phyloP scores from a whole-genome alignment of 2,888 invertebrate species.

The Sinopyrophorus schimmeli region DNA sequence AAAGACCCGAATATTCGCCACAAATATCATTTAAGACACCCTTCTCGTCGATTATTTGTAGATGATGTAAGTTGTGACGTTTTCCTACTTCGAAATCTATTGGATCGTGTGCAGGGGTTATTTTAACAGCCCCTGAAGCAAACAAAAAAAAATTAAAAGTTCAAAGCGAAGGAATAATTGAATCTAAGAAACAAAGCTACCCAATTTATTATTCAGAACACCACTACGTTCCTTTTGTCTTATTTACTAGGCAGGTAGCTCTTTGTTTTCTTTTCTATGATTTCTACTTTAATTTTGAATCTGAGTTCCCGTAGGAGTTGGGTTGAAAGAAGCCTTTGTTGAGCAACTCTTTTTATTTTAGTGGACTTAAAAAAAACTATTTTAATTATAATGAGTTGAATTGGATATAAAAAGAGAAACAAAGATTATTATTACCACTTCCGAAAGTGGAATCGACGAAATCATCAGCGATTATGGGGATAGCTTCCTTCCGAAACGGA shows the following conservation, averaged over 20 bases:
- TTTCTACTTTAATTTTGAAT: slow-evolving; percentile 11
- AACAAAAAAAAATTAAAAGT: slow-evolving; percentile 1
- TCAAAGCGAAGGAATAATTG: too few species aligned
- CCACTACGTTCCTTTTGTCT: slow-evolving; percentile 17
- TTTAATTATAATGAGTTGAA: too few species aligned
- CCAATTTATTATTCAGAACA: slow-evolving; percentile 27
- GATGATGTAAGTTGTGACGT: slow-evolving; percentile 81
- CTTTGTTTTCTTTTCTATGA: slow-evolving; percentile 21
- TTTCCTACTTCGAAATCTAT: slow-evolving; percentile 96
- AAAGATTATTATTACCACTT: slow-evolving; percentile 66
- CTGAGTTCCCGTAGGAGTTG: too few species aligned
- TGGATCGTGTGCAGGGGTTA: slow-evolving; percentile 97
- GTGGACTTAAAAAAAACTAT: slow-evolving; percentile 6
- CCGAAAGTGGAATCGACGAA: slow-evolving; percentile 96
- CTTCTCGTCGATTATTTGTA: slow-evolving; percentile 89
- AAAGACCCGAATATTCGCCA: slow-evolving; percentile 78
- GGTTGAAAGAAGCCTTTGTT: too few species aligned
- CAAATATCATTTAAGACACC: slow-evolving; percentile 83
- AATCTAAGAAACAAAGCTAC: slow-evolving; percentile 21
- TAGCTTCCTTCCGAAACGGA: slow-evolving; percentile 80
- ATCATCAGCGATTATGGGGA: slow-evolving; percentile 90
- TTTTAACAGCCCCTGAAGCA: slow-evolving; percentile 88
- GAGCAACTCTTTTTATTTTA: too few species aligned
- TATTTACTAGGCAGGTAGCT: slow-evolving; percentile 21
- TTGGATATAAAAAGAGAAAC: too few species aligned